Evolutionary conservation across 2,797 vertebrate species (phyloP).

Genomic region (Podarcis siculus): DNA sequence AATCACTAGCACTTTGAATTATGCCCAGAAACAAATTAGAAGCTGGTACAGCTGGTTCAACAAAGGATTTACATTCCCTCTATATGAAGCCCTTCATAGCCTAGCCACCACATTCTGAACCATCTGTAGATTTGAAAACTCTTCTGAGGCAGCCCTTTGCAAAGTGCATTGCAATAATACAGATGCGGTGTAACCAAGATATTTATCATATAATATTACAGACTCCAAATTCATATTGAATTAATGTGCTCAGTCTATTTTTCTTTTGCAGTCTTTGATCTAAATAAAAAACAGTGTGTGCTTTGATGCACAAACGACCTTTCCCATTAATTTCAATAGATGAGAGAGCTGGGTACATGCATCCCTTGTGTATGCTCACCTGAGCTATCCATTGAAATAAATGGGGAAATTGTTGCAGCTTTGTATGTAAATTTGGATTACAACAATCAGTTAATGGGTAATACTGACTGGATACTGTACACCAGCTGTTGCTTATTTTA

Average conservation of each 20-base stretch:
- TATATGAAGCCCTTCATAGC: neutral
- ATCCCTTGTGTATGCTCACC: neutral
- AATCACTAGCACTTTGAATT: neutral
- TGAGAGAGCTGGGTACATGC: neutral
- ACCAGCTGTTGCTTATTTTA: neutral
- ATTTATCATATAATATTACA: constrained; percentile 46
- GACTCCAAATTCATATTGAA: constrained; percentile 62
- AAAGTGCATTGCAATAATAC: neutral
- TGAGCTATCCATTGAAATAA: neutral
- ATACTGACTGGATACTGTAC: neutral
- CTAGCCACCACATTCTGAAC: neutral
- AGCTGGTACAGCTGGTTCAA: neutral
- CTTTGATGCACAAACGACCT: neutral
- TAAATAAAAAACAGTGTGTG: neutral
- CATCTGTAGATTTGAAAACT: neutral
- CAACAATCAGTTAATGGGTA: neutral
- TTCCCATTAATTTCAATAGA: neutral
- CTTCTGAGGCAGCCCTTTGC: neutral
- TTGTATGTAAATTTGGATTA: neutral
- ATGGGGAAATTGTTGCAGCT: neutral
- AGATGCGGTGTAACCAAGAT: neutral
- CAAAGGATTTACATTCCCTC: neutral
- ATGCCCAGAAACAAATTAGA: neutral
- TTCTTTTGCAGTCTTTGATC: constrained; percentile 23
- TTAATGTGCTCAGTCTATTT: constrained; percentile 42